Conservation (phyloP, 2,113 vertebrate species). For the Pipra filicauda region DNA sequence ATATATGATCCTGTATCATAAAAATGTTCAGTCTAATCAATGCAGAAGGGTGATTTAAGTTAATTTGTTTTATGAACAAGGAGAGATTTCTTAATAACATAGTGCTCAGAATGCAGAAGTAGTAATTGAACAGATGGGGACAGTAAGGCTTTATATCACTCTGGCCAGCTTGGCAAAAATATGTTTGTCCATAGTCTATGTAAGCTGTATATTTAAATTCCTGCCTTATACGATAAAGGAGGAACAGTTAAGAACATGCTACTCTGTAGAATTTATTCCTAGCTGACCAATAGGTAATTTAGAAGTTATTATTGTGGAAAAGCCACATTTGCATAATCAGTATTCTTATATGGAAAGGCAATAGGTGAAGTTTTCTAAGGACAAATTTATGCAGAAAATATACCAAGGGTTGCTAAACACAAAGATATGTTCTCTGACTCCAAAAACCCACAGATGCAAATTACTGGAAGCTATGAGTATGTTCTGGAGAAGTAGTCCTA, state of each 20-base stretch:
- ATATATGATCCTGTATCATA: background rate
- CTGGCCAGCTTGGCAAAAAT: background rate
- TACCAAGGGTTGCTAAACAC: background rate
- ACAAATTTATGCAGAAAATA: background rate
- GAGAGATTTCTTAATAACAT: background rate
- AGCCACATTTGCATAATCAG: background rate
- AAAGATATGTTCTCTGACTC: background rate
- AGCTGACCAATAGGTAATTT: background rate
- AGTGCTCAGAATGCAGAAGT: background rate
- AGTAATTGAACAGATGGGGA: slow-evolving; percentile 28
- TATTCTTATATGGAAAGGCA: background rate
- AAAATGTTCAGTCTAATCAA: background rate
- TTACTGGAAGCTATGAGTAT: background rate
- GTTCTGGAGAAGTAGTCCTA: background rate
- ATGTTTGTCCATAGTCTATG: background rate
- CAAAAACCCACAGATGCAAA: background rate
- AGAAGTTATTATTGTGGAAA: background rate
- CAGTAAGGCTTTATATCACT: background rate
- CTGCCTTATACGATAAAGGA: background rate
- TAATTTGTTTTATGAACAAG: background rate
- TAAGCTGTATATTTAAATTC: background rate
- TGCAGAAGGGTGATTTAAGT: background rate
- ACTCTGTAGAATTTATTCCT: background rate
- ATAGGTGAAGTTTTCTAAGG: background rate
- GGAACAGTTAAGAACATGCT: background rate